Percentiles rank a stretch among this genome's conserved stretches.
These are phyloP conservation scores for Tinamus guttatus DNA, from an alignment of 2,113 vertebrate species.

Conservation along the genomic window DNA sequence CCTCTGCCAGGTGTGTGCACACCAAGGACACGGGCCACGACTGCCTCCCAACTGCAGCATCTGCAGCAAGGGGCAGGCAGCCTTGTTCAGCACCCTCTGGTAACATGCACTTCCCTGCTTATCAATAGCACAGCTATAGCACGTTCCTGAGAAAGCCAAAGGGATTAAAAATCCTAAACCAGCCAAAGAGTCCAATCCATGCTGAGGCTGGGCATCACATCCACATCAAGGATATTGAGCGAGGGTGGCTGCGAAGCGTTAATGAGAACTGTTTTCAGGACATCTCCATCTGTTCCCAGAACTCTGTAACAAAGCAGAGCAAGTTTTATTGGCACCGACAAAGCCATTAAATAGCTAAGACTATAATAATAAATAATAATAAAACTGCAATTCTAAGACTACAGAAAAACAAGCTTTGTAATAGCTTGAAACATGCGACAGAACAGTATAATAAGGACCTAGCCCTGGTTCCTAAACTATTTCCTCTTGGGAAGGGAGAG, in stretches of 20 bases:
- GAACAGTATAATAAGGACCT: rapidly evolving
- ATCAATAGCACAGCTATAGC: not conserved
- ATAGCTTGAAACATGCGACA: not conserved
- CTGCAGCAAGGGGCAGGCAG: not conserved
- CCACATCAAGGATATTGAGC: not conserved
- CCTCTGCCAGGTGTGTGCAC: not conserved
- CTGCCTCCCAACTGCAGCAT: not conserved
- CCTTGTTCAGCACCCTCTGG: not conserved
- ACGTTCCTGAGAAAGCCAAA: not conserved
- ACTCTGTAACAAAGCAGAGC: constrained; percentile 24
- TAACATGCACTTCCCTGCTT: not conserved
- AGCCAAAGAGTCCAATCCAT: not conserved
- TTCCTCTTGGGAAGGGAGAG: not conserved
- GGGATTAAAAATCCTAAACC: not conserved
- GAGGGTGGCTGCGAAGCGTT: not conserved
- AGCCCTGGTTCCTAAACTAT: not conserved
- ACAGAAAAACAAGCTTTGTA: not conserved
- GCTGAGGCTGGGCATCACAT: not conserved
- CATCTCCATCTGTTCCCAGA: not conserved
- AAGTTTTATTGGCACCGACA: not conserved
- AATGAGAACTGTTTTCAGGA: not conserved
- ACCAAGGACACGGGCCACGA: not conserved
- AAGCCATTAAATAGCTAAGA: not conserved
- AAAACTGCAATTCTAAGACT: not conserved
- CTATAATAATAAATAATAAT: no score